phyloP scores from a whole-genome alignment of 2,888 invertebrate species.

The Torymus texanus region DNA sequence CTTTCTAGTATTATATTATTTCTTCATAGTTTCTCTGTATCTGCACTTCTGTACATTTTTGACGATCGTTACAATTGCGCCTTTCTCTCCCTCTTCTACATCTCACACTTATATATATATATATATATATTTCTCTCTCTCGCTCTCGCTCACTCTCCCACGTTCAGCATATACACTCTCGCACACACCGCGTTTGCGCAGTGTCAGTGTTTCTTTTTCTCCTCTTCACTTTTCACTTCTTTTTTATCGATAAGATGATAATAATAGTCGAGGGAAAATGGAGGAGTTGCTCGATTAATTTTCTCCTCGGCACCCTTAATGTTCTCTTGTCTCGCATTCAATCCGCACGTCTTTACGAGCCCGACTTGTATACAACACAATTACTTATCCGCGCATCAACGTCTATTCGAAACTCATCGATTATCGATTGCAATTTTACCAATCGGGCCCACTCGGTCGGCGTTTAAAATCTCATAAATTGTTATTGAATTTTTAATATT shows the following conservation, averaged over 20 bases:
- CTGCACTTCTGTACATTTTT: conserved; percentile 57
- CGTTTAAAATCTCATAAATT: conserved; percentile 26
- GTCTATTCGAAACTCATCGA: conserved; percentile 22
- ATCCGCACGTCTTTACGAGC: not conserved
- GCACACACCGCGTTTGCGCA: not conserved
- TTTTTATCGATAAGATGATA: conserved; percentile 22
- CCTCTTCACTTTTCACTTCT: not conserved
- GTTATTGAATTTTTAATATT: conserved; percentile 17
- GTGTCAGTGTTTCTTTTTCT: conserved; percentile 10
- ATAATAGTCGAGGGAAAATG: conserved; percentile 26
- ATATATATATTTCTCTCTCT: too few species aligned
- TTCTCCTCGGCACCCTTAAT: conserved; percentile 3
- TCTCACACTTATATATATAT: not conserved
- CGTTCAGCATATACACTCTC: not conserved
- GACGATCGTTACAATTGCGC: conserved; percentile 39
- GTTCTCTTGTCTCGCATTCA: not conserved
- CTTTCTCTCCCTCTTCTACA: conserved; percentile 1
- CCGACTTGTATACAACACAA: not conserved
- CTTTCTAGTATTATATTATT: conserved; percentile 66
- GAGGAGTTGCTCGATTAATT: conserved; percentile 19
- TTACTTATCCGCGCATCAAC: not conserved
- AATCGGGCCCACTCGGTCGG: not conserved
- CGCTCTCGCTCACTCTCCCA: not conserved
- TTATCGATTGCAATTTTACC: conserved; percentile 15
- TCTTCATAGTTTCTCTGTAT: conserved; percentile 54